Conservation (phyloP, 1,140 invertebrate species). For the Drosophila eugracilis region DNA sequence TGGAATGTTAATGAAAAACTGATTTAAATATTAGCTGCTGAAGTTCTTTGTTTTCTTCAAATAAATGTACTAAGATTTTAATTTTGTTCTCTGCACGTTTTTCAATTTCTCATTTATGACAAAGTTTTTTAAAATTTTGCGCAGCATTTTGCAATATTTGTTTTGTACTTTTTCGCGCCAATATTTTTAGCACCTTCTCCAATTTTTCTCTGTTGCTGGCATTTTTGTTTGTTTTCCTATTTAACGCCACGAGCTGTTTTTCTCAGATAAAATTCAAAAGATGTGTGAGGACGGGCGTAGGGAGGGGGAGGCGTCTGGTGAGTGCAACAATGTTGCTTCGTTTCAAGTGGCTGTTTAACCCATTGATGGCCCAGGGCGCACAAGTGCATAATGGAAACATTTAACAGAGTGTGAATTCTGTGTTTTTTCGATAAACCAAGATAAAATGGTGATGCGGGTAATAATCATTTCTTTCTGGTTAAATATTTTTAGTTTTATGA, state of each 20-base stretch:
- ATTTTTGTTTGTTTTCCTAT: constrained; percentile 58
- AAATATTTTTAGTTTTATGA: no score
- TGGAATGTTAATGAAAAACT: no score
- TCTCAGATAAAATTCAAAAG: constrained; percentile 14
- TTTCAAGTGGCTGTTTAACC: constrained; percentile 25
- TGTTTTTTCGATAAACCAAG: no score
- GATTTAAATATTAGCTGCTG: no score
- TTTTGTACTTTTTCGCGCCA: constrained; percentile 54
- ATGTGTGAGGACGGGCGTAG: background rate
- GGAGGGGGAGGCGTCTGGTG: constrained; percentile 4
- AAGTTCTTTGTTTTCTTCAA: no score
- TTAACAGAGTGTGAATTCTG: background rate
- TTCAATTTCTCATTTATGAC: no score
- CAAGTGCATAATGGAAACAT: background rate
- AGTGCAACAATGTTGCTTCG: constrained; percentile 47
- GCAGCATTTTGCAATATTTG: constrained; percentile 29
- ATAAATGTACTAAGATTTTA: no score
- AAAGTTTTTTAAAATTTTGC: constrained; percentile 33
- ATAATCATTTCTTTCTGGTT: no score
- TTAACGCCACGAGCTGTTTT: constrained; percentile 55
- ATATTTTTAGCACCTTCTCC: constrained; percentile 71
- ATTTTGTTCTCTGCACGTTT: background rate
- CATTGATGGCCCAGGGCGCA: constrained; percentile 6
- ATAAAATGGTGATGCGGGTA: background rate
- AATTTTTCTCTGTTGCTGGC: constrained; percentile 26